Evolutionary conservation across 2,797 vertebrate species (phyloP), one percentile per base, ranked within the genome.

Genomic region (Clamator glandarius): DNA sequence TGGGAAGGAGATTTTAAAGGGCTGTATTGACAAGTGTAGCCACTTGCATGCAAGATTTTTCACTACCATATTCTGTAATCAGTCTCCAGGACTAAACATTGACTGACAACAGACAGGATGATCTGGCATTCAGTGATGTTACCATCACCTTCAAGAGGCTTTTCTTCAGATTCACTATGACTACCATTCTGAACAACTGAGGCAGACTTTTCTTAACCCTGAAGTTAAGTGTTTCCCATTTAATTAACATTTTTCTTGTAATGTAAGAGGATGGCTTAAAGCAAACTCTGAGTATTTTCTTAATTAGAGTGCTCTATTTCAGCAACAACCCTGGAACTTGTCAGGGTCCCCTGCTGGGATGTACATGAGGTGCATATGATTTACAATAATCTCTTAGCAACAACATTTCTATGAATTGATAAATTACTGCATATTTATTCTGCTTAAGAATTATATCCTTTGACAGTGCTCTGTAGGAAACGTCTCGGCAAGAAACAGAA

Each of bases 241-340:
- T 78, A 79, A 87, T 78, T 46, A 80, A 16, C 11, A 6, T 67
- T 89, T 90, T 83, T 72, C 19, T 89, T 90, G 24, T 61, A 77
- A 62, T 48, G 7, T 69, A 87, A 85, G 46, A 92, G 64, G 29
- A 78, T 58, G 17, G 5, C 35, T 93, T 84, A 85, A 85, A 92
- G 39, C 21, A 95, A 92, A 73, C 24, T 74, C 42, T 82, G 36
- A 92, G 35, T 17, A 35, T 85, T 90, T 92, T 90, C 68, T 95
- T 83, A 88, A 92, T 93, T 91, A 87, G 80, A 82, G 26, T 69
- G 24, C 57, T 76, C 6, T 88, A 63, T 95, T 95, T 96, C 68
- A 94, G 19, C 58, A 75, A 50, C 33, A 95, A 46, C 63, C 50
- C 29, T 93, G 86, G 50, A 87, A 87, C 21, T 89, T 83, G 50